Conservation (phyloP, 92 coral and sea anemone genomes). For the Desmophyllum pertusum region DNA sequence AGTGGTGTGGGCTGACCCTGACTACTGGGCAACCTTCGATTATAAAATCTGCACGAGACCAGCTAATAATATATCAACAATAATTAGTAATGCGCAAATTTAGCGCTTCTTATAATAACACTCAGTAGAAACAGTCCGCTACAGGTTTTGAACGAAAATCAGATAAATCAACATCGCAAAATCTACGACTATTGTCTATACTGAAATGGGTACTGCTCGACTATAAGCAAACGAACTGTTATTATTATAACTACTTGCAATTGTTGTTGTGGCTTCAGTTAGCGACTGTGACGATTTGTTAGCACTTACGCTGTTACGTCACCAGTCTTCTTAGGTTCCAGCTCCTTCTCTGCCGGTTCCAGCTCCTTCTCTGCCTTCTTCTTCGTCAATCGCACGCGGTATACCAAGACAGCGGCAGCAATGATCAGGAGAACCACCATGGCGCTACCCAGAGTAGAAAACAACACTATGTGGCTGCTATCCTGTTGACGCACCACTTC, state of each 20-base stretch:
- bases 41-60: no score
- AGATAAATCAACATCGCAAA: no score
- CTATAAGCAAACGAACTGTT: background rate
- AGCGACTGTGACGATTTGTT: background rate
- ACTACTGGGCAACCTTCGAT: no score
- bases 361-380: slow-evolving; percentile 7
- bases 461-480: background rate
- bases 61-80: no score
- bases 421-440: slow-evolving; percentile 16
- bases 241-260: no score
- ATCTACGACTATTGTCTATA: no score
- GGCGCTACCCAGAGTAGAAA: slow-evolving; percentile 24
- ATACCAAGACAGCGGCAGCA: background rate
- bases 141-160: no score
- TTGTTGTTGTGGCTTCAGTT: background rate
- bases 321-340: background rate
- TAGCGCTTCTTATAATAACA: no score
- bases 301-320: background rate
- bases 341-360: no score
- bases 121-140: no score
- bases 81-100: no score
- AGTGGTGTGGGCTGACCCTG: no score
- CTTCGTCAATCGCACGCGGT: slow-evolving; percentile 18
- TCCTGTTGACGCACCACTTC: slow-evolving; percentile 29
- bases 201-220: background rate